Evolutionary conservation across 2,797 vertebrate genomes (phyloP).

Genomic region (Staurois parvus): DNA sequence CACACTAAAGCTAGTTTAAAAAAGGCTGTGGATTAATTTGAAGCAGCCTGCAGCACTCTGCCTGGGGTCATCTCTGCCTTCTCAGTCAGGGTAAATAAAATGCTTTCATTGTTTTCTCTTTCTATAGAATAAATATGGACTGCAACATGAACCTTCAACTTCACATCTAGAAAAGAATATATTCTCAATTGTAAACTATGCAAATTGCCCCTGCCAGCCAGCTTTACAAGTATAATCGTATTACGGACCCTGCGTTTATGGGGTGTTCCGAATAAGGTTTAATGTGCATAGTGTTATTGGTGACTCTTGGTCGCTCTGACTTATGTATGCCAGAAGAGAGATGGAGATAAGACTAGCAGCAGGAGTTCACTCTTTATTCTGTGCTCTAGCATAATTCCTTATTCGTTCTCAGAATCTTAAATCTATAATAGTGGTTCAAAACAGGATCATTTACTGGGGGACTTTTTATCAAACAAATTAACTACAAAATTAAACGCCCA

Average conservation of each 20-base stretch:
- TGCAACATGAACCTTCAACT: slow-evolving; percentile 52
- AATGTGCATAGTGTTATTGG: neutral
- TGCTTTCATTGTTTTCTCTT: slow-evolving; percentile 29
- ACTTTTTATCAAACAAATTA: neutral
- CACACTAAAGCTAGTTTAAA: slow-evolving; percentile 4
- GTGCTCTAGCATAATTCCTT: neutral
- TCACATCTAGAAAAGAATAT: slow-evolving; percentile 48
- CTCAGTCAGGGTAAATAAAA: slow-evolving; percentile 20
- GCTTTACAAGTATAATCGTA: slow-evolving; percentile 33
- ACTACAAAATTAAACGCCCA: neutral
- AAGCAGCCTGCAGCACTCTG: slow-evolving; percentile 9
- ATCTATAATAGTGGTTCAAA: neutral
- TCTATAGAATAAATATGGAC: slow-evolving; percentile 52
- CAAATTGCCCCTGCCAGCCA: slow-evolving; percentile 24
- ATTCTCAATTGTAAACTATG: slow-evolving; percentile 46
- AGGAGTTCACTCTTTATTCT: neutral
- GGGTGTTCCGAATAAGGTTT: slow-evolving; percentile 15
- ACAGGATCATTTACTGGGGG: neutral
- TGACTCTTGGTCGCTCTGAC: slow-evolving; percentile 5
- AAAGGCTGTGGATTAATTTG: slow-evolving; percentile 21
- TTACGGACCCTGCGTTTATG: slow-evolving; percentile 37
- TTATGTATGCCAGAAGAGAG: slow-evolving; percentile 11
- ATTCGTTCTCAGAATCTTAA: neutral
- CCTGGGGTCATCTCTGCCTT: slow-evolving; percentile 36
- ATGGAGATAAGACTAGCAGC: slow-evolving; percentile 4